Base-by-base conservation (phyloP, 2,113 vertebrate species). In the Cyprinodon tularosa region DNA sequence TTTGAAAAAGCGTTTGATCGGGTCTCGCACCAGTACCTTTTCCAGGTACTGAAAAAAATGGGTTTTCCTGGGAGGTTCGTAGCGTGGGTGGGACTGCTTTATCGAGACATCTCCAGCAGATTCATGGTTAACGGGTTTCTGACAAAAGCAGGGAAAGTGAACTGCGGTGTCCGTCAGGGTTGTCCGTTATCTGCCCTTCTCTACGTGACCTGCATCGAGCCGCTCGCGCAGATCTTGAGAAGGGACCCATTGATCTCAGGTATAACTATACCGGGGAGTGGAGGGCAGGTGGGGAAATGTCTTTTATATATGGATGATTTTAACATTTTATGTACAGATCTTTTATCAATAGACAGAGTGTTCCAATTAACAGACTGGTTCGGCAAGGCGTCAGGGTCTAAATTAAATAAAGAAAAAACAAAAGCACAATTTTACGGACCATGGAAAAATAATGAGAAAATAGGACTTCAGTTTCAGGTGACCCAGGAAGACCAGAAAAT, bases 1-100 rank as follows among this genome's bases (percentile, higher is more conserved):
- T 65, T 65, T 65, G 63, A 65, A 4, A 65, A 42, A 37, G 63
- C 63, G 20, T 65, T 65, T 10, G 63, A 65, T 65, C 63, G 17
- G 39, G 39, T 65, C 63, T 65, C 64, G 8, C 64, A 22, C 40
- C 17, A 66, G 38, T 66, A 44, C 20, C 17, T 44, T 1, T 40
- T 40, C 7, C 12, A 40, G 14, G 62, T 40, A 20, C 62, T 64
- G 62, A 15, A 40, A 64, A 64, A 64, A 11, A 10, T 40, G 62
- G 62, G 14, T 1, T 20, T 63, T 63, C 62, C 36, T 17, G 14
- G 8, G 1, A 15, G 14, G 37, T 38, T 62, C 38, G 14, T 63
- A 38, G 12, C 62, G 4, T 63, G 62, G 62, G 62, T 63, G 62
- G 62, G 62, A 39, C 37, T 63, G 37, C 37, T 63, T 1, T 63